A percentile compares a stretch with the other conserved stretches of the same genome.
Evolutionary conservation across 2,888 invertebrate species (phyloP).

Genomic region (Hypena proboscidalis): DNA sequence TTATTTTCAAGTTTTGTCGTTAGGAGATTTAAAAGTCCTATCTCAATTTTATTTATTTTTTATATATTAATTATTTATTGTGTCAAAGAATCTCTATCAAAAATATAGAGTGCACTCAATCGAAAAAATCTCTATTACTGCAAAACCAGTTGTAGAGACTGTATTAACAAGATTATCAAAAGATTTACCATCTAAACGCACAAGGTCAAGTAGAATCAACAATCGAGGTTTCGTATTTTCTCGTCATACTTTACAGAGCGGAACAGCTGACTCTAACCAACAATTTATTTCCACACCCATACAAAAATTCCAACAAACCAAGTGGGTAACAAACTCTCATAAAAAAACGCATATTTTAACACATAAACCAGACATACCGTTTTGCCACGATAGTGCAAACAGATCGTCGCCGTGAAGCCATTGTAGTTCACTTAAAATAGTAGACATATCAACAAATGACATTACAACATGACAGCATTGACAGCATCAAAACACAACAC

Average conservation of each 20-base stretch:
- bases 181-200: too few species aligned
- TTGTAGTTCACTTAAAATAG: conserved; percentile 79
- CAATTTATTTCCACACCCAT: conserved; percentile 1
- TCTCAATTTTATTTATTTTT: too few species aligned
- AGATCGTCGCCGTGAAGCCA: conserved; percentile 82
- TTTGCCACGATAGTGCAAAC: conserved; percentile 80
- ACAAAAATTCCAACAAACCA: conserved; percentile 6
- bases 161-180: too few species aligned
- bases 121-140: too few species aligned
- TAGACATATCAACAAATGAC: conserved; percentile 80
- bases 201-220: too few species aligned
- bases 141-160: too few species aligned
- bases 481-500: conserved; percentile 63
- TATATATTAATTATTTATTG: too few species aligned
- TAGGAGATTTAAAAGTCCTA: too few species aligned
- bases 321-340: not conserved
- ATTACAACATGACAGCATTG: conserved; percentile 77
- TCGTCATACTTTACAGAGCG: conserved; percentile 7
- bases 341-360: conserved; percentile 3
- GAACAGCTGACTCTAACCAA: conserved; percentile 14
- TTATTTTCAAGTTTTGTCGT: too few species aligned
- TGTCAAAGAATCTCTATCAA: too few species aligned
- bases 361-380: conserved; percentile 63
- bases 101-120: too few species aligned
- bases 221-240: too few species aligned